A percentile compares a stretch with the other conserved stretches of the same genome.
Evolutionary conservation across 2,113 vertebrate genomes (phyloP).

Genomic region (Phyllopteryx taeniolatus): DNA sequence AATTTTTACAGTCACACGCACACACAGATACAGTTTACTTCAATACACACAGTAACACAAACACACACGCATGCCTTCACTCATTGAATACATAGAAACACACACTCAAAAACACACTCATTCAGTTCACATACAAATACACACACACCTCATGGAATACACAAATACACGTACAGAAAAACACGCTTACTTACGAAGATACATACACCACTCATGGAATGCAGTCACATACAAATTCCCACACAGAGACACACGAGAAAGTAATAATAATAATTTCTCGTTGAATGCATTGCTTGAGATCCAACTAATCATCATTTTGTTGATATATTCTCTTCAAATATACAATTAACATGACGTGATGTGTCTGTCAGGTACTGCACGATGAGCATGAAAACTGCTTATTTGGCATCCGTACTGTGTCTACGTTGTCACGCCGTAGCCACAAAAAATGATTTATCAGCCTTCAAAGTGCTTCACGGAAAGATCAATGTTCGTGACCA

Average conservation of each 20-base stretch:
- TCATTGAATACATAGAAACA: no score
- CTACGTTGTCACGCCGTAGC: neutral
- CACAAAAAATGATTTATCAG: neutral
- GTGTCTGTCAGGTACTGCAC: neutral
- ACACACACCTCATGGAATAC: no score
- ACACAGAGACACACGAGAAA: no score
- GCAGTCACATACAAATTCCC: no score
- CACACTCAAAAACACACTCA: no score
- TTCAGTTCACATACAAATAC: no score
- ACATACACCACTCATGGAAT: no score
- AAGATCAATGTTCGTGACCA: neutral
- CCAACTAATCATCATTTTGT: neutral
- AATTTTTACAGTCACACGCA: no score
- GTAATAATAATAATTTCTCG: neutral
- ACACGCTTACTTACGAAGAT: no score
- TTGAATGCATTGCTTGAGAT: neutral
- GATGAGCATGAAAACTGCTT: neutral
- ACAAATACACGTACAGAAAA: no score
- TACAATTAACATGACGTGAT: neutral
- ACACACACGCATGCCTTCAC: neutral
- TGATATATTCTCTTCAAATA: neutral
- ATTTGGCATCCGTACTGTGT: neutral
- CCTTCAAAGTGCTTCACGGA: neutral
- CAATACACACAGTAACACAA: no score
- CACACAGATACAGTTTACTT: no score